Conservation (phyloP, 2,113 vertebrate species). For the Origma solitaria region DNA sequence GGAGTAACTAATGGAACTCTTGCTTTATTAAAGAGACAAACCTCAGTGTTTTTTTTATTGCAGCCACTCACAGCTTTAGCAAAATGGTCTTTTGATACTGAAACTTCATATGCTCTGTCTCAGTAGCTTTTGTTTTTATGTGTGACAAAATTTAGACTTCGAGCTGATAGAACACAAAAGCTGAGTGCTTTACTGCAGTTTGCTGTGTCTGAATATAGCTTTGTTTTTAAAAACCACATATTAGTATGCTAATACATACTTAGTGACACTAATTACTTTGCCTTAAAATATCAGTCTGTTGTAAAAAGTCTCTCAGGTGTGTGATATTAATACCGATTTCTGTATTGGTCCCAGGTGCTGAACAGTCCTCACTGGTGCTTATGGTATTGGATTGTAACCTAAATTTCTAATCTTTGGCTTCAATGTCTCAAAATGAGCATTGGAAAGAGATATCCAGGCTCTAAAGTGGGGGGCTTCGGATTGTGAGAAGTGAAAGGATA, state of each 20-base stretch:
- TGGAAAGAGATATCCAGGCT: not conserved
- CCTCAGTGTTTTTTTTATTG: not conserved
- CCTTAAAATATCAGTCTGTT: constrained; percentile 10
- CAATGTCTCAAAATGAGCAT: not conserved
- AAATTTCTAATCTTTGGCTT: not conserved
- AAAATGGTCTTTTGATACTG: not conserved
- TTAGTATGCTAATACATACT: not conserved
- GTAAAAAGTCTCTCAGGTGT: not conserved
- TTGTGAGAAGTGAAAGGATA: not conserved
- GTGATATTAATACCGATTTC: not conserved
- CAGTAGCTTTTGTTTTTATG: not conserved
- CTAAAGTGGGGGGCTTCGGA: not conserved
- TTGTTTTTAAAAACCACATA: not conserved
- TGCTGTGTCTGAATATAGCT: not conserved
- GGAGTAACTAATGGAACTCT: not conserved
- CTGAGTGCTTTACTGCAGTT: not conserved
- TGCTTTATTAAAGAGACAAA: not conserved
- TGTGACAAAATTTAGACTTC: not conserved
- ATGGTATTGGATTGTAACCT: not conserved
- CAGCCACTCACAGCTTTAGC: not conserved
- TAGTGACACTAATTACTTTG: not conserved
- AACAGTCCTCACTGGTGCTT: not conserved
- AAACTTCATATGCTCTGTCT: not conserved
- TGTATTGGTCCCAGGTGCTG: not conserved
- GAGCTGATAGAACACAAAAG: not conserved